Conservation (phyloP, 2,888 invertebrate species). For the Beris morrisii region DNA sequence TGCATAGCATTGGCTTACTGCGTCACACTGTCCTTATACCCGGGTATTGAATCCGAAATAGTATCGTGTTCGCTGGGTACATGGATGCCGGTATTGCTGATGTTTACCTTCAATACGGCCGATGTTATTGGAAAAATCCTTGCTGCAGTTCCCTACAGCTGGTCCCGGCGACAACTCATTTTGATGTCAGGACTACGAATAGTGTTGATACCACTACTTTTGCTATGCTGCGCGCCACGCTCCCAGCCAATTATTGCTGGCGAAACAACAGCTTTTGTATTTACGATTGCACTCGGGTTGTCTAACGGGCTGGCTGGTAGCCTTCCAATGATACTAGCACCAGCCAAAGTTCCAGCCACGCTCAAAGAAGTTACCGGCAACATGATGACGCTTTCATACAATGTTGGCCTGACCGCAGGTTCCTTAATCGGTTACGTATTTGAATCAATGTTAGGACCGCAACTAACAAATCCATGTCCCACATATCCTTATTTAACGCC, state of each 20-base stretch:
- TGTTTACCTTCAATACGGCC: constrained; percentile 85
- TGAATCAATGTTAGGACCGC: constrained; percentile 65
- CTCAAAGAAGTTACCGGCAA: constrained; percentile 90
- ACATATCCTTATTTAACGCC: constrained; percentile 49
- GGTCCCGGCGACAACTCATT: constrained; percentile 78
- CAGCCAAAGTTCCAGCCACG: constrained; percentile 81
- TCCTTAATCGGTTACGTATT: constrained; percentile 82
- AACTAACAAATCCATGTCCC: constrained; percentile 58
- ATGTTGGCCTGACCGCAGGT: constrained; percentile 81
- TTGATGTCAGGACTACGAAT: constrained; percentile 73
- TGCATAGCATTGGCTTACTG: constrained; percentile 87
- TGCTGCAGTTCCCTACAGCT: constrained; percentile 78
- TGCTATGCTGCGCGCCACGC: constrained; percentile 81
- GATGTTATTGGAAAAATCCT: constrained; percentile 85
- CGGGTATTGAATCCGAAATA: constrained; percentile 88
- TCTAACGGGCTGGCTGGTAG: constrained; percentile 88
- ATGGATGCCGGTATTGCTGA: constrained; percentile 91
- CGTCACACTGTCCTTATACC: constrained; percentile 85
- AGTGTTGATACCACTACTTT: constrained; percentile 75
- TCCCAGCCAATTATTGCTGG: constrained; percentile 70
- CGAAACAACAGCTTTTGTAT: constrained; percentile 68
- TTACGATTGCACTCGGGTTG: constrained; percentile 73
- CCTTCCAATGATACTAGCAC: constrained; percentile 90
- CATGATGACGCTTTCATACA: constrained; percentile 91
- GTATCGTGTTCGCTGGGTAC: constrained; percentile 77